phyloP scores from a whole-genome alignment of 2,888 invertebrate genomes.

The Allophyes oxyacanthae region DNA sequence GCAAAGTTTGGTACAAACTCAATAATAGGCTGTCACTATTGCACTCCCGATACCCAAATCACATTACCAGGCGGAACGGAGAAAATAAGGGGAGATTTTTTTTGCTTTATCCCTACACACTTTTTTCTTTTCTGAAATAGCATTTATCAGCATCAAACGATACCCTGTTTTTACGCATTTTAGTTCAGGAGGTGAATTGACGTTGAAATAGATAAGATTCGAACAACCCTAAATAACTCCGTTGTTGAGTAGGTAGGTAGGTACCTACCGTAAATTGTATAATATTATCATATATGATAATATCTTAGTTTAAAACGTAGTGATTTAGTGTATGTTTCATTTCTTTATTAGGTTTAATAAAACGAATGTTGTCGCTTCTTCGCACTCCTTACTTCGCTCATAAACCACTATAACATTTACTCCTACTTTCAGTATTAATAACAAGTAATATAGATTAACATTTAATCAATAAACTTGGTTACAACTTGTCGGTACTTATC shows the following conservation, averaged over 20 bases:
- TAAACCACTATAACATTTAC: conserved; percentile 13
- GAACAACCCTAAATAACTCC: too few relatives aligned
- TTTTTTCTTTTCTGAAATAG: conserved; percentile 31
- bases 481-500: conserved; percentile 45
- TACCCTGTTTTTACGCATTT: conserved; percentile 15
- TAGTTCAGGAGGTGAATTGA: conserved; percentile 28
- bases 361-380: too few relatives aligned
- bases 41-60: conserved; percentile 50
- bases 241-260: too few relatives aligned
- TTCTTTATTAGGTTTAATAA: too few relatives aligned
- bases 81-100: conserved; percentile 30
- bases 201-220: background rate
- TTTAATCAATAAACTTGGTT: conserved; percentile 46
- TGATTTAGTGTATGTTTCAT: too few relatives aligned
- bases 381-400: background rate
- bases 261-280: too few relatives aligned
- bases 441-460: conserved; percentile 36
- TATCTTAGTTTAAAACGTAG: too few relatives aligned
- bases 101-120: conserved; percentile 10
- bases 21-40: conserved; percentile 49
- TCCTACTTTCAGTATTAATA: conserved; percentile 34
- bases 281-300: too few relatives aligned
- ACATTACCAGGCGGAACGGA: conserved; percentile 44
- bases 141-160: conserved; percentile 38
- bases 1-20: conserved; percentile 45